Base-by-base conservation (phyloP, 1,140 invertebrate genomes). In the Heterodera carotae region DNA sequence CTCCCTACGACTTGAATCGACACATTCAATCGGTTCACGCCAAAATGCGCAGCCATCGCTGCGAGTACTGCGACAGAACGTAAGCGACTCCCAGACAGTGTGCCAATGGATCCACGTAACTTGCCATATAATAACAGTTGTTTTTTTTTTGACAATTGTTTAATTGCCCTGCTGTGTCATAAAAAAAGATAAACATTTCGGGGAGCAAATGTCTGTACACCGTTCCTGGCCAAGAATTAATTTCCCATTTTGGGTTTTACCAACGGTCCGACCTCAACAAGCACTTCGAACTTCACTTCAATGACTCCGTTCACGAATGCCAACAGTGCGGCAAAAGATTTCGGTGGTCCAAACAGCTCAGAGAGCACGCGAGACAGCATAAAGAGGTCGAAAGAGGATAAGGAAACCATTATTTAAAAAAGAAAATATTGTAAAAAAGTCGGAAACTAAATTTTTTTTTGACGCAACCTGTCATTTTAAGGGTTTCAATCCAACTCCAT, bases 311-410 rank as follows among this genome's bases (percentile, higher is more conserved):
- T 29, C 79, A 78, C 67, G 31, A 66, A 22, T 83, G 82, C 76
- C 59, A 60, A n/a, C 59, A 69, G 25, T 83, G 82, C 68, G 60
- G 59, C 6, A 29, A 64, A 31, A 79, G 81, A 53, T 83, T 80
- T 56, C 76, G 59, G 22, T 83, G 82, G 82, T 66, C 82, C 43
- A 83, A 83, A 60, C 82, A 83, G 34, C 62, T 66, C 29, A 10
- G 62, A 66, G 62, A 66, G 25, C 62, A 66, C 62, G 67, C 80
- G 8, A 43, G 73, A 39, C 68, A 78, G 18, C 82, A 83, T 36
- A 64, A 67, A 39, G 73, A 80, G 62, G 75, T 77, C 18, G 78
- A 82, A 39, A 73, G 81, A 10, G 4, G 62, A 27, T 12, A 34
- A 66, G 27, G 60, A 62, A 62, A 62, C n/a, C 3, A n/a, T n/a